A percentile compares a stretch with the other conserved stretches of the same genome.
phyloP scores from a whole-genome alignment of 2,113 vertebrate species.

The Holacanthus passer region DNA sequence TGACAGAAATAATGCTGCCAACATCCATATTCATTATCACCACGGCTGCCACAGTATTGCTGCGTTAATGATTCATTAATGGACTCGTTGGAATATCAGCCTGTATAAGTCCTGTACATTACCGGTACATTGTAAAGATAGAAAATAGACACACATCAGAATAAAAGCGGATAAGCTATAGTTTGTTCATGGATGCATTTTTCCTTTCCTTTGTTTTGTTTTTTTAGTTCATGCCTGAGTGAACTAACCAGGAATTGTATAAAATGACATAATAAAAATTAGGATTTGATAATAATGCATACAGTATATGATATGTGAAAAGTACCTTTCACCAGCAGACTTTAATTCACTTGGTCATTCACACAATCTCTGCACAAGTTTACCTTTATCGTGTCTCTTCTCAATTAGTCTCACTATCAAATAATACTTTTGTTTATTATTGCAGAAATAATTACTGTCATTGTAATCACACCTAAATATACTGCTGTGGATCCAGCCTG shows the following conservation, averaged over 20 bases:
- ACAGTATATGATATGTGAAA: background rate
- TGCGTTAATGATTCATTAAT: conserved; percentile 63
- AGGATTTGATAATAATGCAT: background rate
- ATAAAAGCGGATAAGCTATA: background rate
- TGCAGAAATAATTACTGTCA: too few species aligned
- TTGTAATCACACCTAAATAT: background rate
- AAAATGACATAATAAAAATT: background rate
- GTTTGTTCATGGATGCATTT: background rate
- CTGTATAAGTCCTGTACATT: conserved; percentile 4
- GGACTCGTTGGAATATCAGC: conserved; percentile 28
- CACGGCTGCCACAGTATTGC: conserved; percentile 30
- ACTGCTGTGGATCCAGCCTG: background rate
- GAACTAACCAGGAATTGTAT: background rate
- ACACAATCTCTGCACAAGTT: background rate
- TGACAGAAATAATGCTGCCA: conserved; percentile 58
- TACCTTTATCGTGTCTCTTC: too few species aligned
- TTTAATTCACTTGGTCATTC: background rate
- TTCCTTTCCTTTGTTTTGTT: accelerated
- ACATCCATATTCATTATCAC: conserved; percentile 64
- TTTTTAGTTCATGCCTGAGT: background rate
- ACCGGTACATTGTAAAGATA: background rate
- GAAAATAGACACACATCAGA: background rate
- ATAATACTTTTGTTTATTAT: background rate
- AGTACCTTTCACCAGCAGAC: background rate
- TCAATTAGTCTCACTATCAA: background rate